These are phyloP conservation scores for Schlechtendalia chinensis DNA, from an alignment of 1,140 invertebrate species.

Conservation along the genomic window DNA sequence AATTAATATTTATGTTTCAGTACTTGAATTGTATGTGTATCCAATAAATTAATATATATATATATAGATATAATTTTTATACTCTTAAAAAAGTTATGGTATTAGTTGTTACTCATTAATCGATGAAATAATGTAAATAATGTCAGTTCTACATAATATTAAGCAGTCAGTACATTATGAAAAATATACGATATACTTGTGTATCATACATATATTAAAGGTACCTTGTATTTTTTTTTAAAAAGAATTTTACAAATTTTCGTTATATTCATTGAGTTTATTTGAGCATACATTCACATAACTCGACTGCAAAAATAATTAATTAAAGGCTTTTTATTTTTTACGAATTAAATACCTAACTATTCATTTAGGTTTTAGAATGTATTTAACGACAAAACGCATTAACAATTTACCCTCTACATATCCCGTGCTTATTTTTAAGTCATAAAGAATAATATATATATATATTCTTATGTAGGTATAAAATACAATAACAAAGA, in stretches of 20 bases:
- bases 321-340: slow-evolving; percentile 13
- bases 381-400: slow-evolving; percentile 38
- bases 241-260: background rate
- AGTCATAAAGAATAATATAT: background rate
- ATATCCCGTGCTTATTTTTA: background rate
- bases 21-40: too few species aligned
- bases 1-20: too few species aligned
- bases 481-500: slow-evolving; percentile 10
- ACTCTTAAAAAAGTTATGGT: too few species aligned
- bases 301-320: background rate
- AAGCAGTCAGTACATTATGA: too few species aligned
- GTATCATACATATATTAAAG: too few species aligned
- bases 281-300: too few species aligned
- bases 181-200: too few species aligned
- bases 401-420: slow-evolving; percentile 22
- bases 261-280: background rate
- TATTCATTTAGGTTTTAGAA: slow-evolving; percentile 10
- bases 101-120: too few species aligned
- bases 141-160: too few species aligned
- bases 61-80: too few species aligned
- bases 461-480: slow-evolving; percentile 24
- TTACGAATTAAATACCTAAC: background rate
- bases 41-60: too few species aligned
- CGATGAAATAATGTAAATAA: too few species aligned
- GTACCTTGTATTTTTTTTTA: background rate